Conservation (phyloP, 2,797 vertebrate genomes). For the Girardinus metallicus region DNA sequence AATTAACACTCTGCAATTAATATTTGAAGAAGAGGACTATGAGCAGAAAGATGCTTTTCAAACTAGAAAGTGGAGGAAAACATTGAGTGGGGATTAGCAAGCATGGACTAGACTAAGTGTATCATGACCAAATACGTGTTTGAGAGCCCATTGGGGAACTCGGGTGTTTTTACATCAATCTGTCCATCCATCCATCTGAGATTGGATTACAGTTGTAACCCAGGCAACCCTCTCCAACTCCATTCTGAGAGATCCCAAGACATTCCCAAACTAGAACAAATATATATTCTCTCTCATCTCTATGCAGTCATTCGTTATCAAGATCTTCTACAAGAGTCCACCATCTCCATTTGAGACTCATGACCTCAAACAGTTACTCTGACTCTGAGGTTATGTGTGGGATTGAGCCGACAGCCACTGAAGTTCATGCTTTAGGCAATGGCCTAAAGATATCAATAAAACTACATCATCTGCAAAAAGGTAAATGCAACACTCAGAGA, state of each 20-base stretch:
- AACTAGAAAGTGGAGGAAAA: not conserved
- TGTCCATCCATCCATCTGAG: not conserved
- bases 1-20: conserved; percentile 24
- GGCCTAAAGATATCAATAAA: no score
- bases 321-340: not conserved
- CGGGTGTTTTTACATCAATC: not conserved
- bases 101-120: not conserved
- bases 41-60: conserved; percentile 3
- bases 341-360: not conserved
- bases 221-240: not conserved
- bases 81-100: not conserved
- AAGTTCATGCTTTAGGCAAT: not conserved
- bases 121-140: not conserved
- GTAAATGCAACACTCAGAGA: no score
- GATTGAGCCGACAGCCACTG: not conserved
- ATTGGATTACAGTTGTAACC: not conserved
- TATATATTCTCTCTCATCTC: not conserved
- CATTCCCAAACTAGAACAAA: not conserved
- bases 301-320: not conserved
- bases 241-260: not conserved
- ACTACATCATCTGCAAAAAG: no score
- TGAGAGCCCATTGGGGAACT: not conserved
- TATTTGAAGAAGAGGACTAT: conserved; percentile 23
- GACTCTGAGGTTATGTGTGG: not conserved
- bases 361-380: not conserved